These are phyloP conservation scores for Alosa sapidissima DNA, from an alignment of 2,797 vertebrate species.

Conservation along the genomic window DNA sequence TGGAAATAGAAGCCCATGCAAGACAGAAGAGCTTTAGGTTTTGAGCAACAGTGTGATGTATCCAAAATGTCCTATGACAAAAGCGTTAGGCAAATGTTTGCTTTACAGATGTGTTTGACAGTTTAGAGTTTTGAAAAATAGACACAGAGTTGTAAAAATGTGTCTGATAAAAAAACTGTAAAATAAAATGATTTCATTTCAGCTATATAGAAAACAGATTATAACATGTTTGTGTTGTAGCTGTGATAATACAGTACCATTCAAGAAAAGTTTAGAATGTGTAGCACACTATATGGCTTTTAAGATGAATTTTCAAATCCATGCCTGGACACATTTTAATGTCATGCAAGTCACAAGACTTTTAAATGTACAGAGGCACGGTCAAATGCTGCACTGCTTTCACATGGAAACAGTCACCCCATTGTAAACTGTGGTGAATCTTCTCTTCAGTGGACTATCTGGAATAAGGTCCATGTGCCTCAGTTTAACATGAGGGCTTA, in stretches of 20 bases:
- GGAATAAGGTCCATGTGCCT: slow-evolving; percentile 24
- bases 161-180: no score
- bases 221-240: background rate
- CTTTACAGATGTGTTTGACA: no score
- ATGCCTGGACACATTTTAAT: background rate
- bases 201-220: no score
- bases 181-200: no score
- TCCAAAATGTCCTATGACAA: no score
- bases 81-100: no score
- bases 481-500: slow-evolving; percentile 16
- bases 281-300: background rate
- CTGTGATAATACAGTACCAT: background rate
- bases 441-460: background rate
- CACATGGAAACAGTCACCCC: slow-evolving; percentile 14
- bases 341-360: slow-evolving; percentile 8
- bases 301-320: background rate
- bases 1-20: no score
- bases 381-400: background rate
- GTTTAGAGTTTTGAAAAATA: no score
- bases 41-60: background rate
- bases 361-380: slow-evolving; percentile 5
- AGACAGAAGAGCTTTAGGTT: no score
- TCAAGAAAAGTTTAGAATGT: background rate
- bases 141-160: no score
- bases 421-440: slow-evolving; percentile 12